Conservation (phyloP, 2,113 vertebrate species). For the Thryonomys swinderianus region DNA sequence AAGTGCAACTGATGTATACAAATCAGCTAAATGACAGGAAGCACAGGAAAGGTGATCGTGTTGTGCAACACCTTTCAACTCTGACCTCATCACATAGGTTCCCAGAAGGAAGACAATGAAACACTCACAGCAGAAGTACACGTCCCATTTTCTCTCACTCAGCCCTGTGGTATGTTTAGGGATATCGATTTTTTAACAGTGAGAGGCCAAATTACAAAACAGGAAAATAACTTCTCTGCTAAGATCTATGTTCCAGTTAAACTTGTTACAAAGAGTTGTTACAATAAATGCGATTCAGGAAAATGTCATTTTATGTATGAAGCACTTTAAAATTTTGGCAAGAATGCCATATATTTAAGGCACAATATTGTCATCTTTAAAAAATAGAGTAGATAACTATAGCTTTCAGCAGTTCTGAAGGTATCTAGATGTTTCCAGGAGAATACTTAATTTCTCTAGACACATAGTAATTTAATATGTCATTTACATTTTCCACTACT, state of each 20-base stretch:
- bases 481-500: conserved; percentile 21
- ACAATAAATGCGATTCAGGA: conserved; percentile 43
- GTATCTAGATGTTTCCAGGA: neutral
- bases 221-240: conserved; percentile 15
- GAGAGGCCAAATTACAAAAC: neutral
- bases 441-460: neutral
- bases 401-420: conserved; percentile 1
- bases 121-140: neutral
- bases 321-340: conserved; percentile 23
- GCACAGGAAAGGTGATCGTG: neutral
- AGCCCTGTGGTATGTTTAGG: neutral
- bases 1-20: neutral
- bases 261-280: neutral
- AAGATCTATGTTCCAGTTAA: conserved; percentile 39
- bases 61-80: neutral
- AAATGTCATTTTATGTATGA: conserved; percentile 16
- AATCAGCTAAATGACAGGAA: neutral
- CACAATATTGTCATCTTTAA: conserved; percentile 21
- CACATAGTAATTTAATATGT: conserved; percentile 7
- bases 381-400: conserved; percentile 22
- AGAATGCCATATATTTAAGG: conserved; percentile 27
- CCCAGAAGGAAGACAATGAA: neutral
- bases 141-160: neutral
- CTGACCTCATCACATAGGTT: neutral
- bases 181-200: neutral